Conservation (phyloP, 2,797 vertebrate species). For the Gymnocypris eckloni region DNA sequence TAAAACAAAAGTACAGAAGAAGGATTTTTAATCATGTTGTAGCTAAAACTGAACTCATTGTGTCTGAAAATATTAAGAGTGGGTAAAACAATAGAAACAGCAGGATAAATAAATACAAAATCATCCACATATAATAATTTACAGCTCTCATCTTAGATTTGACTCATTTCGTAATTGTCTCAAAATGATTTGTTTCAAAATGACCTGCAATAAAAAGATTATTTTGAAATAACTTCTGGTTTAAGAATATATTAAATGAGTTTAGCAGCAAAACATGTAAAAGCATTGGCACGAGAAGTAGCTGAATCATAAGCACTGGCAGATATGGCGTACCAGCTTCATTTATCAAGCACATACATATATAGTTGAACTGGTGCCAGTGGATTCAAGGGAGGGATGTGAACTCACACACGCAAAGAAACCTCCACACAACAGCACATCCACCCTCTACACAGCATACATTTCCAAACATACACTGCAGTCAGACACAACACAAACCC, state of each 20-base stretch:
- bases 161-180: conserved; percentile 27
- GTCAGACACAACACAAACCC: conserved; percentile 53
- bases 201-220: conserved; percentile 13
- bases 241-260: conserved; percentile 42
- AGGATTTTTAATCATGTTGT: conserved; percentile 1
- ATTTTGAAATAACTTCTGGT: conserved; percentile 26
- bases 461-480: conserved; percentile 47
- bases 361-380: conserved; percentile 43
- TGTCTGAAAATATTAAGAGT: conserved; percentile 65
- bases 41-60: conserved; percentile 9
- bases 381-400: conserved; percentile 21
- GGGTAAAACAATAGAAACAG: conserved; percentile 39
- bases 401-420: conserved; percentile 26
- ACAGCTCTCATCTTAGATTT: conserved; percentile 53
- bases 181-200: conserved; percentile 27
- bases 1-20: conserved; percentile 17
- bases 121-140: conserved; percentile 60
- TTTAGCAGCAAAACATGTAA: conserved; percentile 59
- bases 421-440: conserved; percentile 27
- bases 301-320: conserved; percentile 48
- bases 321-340: conserved; percentile 51
- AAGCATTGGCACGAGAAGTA: conserved; percentile 47
- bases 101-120: conserved; percentile 77
- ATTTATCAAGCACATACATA: conserved; percentile 41
- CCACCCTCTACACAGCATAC: conserved; percentile 59